Evolutionary conservation across 2,888 invertebrate genomes (phyloP).

Genomic region (Lasiommata megera): DNA sequence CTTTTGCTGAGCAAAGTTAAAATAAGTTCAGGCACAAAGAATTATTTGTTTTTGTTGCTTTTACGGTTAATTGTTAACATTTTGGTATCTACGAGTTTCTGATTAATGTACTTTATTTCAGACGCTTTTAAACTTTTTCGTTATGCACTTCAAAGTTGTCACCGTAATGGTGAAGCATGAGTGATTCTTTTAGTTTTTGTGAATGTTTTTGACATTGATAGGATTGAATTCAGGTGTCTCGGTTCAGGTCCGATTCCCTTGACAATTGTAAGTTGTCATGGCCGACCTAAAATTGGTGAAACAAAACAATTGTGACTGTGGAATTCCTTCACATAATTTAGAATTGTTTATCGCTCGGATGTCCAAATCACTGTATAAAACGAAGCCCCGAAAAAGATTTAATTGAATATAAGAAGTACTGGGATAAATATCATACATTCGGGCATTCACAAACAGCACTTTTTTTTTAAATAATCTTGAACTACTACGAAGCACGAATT

Average conservation of each 20-base stretch:
- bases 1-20: too few species aligned
- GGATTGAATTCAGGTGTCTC: slow-evolving; percentile 50
- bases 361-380: background rate
- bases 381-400: background rate
- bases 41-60: too few species aligned
- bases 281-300: slow-evolving; percentile 54
- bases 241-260: slow-evolving; percentile 55
- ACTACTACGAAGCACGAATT: too few species aligned
- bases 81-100: too few species aligned
- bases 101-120: background rate
- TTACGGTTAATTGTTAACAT: too few species aligned
- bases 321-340: slow-evolving; percentile 27
- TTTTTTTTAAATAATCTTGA: too few species aligned
- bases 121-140: background rate
- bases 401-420: too few species aligned
- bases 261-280: slow-evolving; percentile 63
- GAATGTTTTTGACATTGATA: slow-evolving; percentile 59
- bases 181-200: slow-evolving; percentile 60
- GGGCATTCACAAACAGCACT: too few species aligned
- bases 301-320: slow-evolving; percentile 46
- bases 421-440: too few species aligned
- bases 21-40: too few species aligned
- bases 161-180: slow-evolving; percentile 57
- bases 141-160: slow-evolving; percentile 36
- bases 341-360: background rate